Conservation (phyloP, 2,797 vertebrate species). For the Lithobates pipiens region DNA sequence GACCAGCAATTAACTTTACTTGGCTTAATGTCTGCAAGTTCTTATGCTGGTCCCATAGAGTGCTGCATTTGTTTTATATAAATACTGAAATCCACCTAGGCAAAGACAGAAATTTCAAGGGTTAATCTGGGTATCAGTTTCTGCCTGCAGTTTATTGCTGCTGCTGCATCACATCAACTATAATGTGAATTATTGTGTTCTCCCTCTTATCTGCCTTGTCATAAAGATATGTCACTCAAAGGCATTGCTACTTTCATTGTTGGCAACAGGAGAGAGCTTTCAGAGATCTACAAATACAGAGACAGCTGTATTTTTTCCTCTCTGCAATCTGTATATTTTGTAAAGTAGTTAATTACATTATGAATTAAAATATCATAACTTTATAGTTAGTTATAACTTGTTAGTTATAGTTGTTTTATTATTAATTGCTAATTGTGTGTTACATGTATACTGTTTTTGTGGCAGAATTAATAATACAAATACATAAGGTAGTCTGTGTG, state of each 20-base stretch:
- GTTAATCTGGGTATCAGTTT: not conserved
- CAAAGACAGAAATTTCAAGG: not conserved
- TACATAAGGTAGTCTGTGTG: no score
- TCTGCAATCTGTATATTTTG: not conserved
- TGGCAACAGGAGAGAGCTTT: not conserved
- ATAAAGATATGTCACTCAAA: slow-evolving; percentile 1
- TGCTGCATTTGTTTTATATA: no score
- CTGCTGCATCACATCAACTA: not conserved
- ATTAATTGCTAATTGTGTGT: no score
- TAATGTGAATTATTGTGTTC: not conserved
- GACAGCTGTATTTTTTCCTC: not conserved
- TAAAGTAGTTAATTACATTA: not conserved
- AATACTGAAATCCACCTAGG: not conserved
- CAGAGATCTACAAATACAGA: not conserved
- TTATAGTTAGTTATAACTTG: no score
- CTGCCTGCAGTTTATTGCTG: not conserved
- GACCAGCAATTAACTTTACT: no score
- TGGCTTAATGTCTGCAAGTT: no score
- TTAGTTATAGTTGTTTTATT: no score
- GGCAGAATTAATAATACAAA: no score
- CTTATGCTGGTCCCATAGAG: no score
- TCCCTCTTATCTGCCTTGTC: not conserved
- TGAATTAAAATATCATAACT: no score
- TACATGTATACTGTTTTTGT: no score
- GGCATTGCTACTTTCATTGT: not conserved